phyloP scores from a whole-genome alignment of 2,113 vertebrate genomes.

The Rattus rattus region DNA sequence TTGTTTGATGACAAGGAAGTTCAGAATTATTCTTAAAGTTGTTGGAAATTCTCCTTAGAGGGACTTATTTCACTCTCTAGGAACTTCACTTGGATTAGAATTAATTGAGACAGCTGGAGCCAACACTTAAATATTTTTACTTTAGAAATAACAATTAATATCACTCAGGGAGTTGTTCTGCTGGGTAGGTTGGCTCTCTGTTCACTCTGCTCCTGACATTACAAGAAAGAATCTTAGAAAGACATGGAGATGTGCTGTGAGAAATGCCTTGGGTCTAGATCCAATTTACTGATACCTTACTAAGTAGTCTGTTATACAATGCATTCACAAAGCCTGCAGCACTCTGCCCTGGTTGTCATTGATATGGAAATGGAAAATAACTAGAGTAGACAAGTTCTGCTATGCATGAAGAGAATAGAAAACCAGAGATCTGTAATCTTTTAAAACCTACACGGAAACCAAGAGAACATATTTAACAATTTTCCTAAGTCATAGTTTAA shows the following conservation, averaged over 20 bases:
- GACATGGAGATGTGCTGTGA: not conserved
- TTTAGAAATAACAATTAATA: constrained; percentile 45
- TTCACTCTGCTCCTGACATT: constrained; percentile 33
- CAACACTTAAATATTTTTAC: not conserved
- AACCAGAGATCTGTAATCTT: not conserved
- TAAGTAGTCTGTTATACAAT: constrained; percentile 57
- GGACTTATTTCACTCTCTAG: not conserved
- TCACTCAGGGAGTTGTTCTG: constrained; percentile 55
- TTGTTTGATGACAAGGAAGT: not conserved
- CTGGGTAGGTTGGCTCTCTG: constrained; percentile 22
- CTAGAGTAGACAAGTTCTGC: constrained; percentile 56
- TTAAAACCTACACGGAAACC: not conserved
- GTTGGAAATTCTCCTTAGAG: not conserved
- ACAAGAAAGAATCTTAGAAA: constrained; percentile 43
- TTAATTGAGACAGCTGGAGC: not conserved
- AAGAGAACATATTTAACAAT: not conserved
- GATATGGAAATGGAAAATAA: constrained; percentile 72
- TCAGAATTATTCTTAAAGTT: not conserved
- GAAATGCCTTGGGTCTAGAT: constrained; percentile 68
- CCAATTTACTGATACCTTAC: constrained; percentile 56
- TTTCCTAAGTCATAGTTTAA: not conserved
- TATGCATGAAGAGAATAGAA: constrained; percentile 50
- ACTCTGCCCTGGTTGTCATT: constrained; percentile 68
- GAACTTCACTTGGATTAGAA: constrained; percentile 43
- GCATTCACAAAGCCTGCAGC: constrained; percentile 41